A percentile compares a stretch with the other conserved stretches of the same genome.
phyloP scores from a whole-genome alignment of 2,797 vertebrate genomes.

The Enteromius anoplus region DNA sequence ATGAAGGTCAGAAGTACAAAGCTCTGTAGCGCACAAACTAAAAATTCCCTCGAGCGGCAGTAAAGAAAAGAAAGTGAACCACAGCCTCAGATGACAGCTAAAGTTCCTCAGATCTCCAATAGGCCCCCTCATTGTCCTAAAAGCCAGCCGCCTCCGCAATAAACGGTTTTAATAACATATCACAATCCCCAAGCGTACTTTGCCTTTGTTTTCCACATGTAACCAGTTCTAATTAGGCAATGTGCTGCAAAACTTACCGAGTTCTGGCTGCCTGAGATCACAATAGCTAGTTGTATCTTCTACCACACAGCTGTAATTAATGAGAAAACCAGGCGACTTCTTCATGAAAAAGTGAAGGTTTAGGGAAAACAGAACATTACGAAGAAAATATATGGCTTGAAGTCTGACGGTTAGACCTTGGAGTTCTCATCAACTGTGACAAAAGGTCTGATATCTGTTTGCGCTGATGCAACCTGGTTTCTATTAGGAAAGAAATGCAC shows the following conservation, averaged over 20 bases:
- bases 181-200: conserved; percentile 56
- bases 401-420: conserved; percentile 16
- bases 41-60: conserved; percentile 45
- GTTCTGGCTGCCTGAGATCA: conserved; percentile 55
- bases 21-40: conserved; percentile 28
- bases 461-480: conserved; percentile 33
- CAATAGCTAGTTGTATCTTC: conserved; percentile 51
- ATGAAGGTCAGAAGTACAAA: conserved; percentile 35
- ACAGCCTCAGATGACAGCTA: conserved; percentile 43
- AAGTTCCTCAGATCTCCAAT: conserved; percentile 58
- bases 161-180: conserved; percentile 71
- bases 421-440: conserved; percentile 30
- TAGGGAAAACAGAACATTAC: conserved; percentile 16
- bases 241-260: conserved; percentile 58
- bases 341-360: conserved; percentile 50
- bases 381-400: conserved; percentile 18
- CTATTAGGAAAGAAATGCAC: conserved; percentile 25
- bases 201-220: conserved; percentile 59
- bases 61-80: conserved; percentile 49
- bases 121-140: conserved; percentile 56
- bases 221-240: conserved; percentile 67
- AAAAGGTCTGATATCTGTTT: conserved; percentile 24
- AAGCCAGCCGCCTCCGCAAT: conserved; percentile 55
- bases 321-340: conserved; percentile 52
- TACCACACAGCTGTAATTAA: conserved; percentile 61